Evolutionary conservation across 2,113 vertebrate species (phyloP), one percentile per base, ranked within the genome.

Genomic region (Atlantisia rogersi): DNA sequence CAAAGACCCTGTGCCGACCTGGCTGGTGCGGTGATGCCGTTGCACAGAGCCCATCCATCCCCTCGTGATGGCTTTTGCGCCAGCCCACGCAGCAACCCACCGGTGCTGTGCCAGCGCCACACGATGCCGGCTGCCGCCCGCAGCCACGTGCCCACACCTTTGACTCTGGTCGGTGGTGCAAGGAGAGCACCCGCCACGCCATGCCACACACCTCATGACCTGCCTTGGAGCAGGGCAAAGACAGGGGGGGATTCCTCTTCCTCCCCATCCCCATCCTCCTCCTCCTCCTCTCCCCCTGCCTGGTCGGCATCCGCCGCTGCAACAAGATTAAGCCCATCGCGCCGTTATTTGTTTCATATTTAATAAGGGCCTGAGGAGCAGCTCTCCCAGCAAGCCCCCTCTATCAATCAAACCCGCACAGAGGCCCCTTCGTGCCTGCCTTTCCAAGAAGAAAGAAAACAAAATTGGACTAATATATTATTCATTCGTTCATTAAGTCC

Each of bases 381-480:
- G 94, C 90, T 97, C 95, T 97, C 94, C 79, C 94, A 95, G 95
- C 76, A 88, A 96, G 95, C 88, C 91, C 92, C 88, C 60, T 74
- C 97, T 92, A 96, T 96, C 96, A 95, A 94, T 97, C 97, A 97
- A 92, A 93, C 60, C 88, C 0, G 48, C 77, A n/a, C 94, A 77
- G 77, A 91, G 84, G 90, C 97, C 95, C 44, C 93, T 92, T 92
- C 0, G 15, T 6, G 50, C 92, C 63, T 2, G 68, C 92, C 88
- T 74, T 95, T 92, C 95, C 71, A 59, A 95, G 95, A 95, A 94
- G 93, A 95, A 97, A 93, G 97, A 96, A 97, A 97, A 97, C 95
- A 97, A 97, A 97, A 97, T 96, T 96, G 97, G 95, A 91, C 96
- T 97, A 97, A 97, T 97, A 97, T 97, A 96, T 97, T 97, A 97